Conservation (phyloP, 92 coral and sea anemone genomes). For the Palythoa caribaeorum region DNA sequence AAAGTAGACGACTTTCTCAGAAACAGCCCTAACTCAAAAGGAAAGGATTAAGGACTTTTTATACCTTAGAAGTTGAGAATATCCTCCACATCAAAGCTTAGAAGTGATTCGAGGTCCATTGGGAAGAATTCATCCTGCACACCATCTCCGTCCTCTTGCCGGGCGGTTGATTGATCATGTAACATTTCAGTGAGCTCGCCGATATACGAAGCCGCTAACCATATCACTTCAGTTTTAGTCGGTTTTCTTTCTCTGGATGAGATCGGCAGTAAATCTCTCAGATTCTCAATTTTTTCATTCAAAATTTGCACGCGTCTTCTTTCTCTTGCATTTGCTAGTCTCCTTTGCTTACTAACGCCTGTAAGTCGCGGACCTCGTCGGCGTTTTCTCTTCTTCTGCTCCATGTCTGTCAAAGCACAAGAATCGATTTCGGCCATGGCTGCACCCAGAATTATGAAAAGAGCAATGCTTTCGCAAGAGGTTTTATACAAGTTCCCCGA, state of each 20-base stretch:
- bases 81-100: conserved; percentile 61
- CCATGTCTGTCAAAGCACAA: not conserved
- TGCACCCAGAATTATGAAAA: not conserved
- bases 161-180: conserved; percentile 2
- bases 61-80: conserved; percentile 60
- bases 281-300: conserved; percentile 78
- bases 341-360: conserved; percentile 88
- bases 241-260: conserved; percentile 81
- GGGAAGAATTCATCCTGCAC: conserved; percentile 9
- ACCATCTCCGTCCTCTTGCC: conserved; percentile 19
- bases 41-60: not conserved
- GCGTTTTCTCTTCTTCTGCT: conserved; percentile 69
- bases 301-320: conserved; percentile 84
- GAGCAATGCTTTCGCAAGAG: not conserved
- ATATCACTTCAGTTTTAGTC: conserved; percentile 83
- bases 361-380: conserved; percentile 83
- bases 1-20: not conserved
- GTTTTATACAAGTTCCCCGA: conserved; percentile 30
- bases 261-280: conserved; percentile 78
- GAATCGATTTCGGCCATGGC: conserved; percentile 48
- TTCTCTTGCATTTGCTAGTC: conserved; percentile 90
- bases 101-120: conserved; percentile 54
- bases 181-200: conserved; percentile 61
- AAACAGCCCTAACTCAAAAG: not conserved
- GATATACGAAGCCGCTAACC: conserved; percentile 88